phyloP scores from a whole-genome alignment of 2,797 vertebrate genomes.

The Mormyrops attenuatus region DNA sequence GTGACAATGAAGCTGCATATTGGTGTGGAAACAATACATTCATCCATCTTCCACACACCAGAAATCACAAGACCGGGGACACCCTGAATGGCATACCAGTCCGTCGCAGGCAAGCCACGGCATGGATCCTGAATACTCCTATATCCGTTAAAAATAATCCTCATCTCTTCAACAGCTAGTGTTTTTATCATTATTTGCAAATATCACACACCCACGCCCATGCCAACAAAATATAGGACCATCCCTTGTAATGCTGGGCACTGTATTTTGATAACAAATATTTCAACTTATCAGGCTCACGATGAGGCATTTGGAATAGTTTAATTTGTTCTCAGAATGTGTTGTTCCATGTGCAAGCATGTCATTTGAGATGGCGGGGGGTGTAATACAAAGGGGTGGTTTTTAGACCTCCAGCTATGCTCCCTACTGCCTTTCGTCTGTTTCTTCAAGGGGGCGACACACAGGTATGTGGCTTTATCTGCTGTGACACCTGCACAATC shows the following conservation, averaged over 20 bases:
- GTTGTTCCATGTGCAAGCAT: neutral
- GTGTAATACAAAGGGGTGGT: neutral
- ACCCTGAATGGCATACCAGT: neutral
- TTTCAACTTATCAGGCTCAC: neutral
- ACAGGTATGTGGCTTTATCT: neutral
- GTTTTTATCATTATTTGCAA: neutral
- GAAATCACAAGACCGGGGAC: neutral
- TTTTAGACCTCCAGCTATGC: neutral
- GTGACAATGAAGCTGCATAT: neutral
- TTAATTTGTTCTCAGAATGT: neutral
- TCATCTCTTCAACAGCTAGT: neutral
- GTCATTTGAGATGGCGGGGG: neutral
- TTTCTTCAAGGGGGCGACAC: neutral
- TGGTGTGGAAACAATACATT: neutral
- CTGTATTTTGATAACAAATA: neutral
- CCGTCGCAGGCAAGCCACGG: neutral
- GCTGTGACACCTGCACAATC: constrained; percentile 10
- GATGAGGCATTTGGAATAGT: neutral
- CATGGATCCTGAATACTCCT: neutral
- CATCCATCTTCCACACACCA: neutral
- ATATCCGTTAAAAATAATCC: neutral
- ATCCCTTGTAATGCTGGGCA: neutral
- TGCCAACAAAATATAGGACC: neutral
- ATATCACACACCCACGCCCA: neutral
- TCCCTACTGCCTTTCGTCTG: neutral